Base-by-base conservation (phyloP, 2,888 invertebrate species). In the Agrochola lychnidis region DNA sequence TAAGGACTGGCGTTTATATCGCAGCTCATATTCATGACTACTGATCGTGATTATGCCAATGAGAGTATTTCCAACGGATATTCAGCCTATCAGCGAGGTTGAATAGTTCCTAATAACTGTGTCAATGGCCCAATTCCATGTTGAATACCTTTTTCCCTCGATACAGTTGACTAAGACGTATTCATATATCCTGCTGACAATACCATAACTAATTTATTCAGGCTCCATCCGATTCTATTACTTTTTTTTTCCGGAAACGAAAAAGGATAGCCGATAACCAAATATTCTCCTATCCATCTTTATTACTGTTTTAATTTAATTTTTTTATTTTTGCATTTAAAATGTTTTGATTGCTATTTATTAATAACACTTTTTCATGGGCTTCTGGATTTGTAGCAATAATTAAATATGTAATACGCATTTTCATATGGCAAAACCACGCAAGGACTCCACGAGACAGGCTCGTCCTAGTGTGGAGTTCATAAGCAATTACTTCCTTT, bases 21-120 rank as follows among this genome's bases (percentile, higher is more conserved):
- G 10, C 19, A 53, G 53, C n/a, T 42, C 48, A 7, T 30, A 56
- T 25, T 22, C 16, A 12, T 25, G 5, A 42, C 51, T 42, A 30
- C 19, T 30, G 64, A 36, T 36, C 14, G 4, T 48, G 66, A 56
- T 57, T 62, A 48, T n/a, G 48, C 12, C 45, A 57, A 5, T 53
- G 12, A 53, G 4, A 36, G 22, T 53, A 61, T 42, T 68, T 36
- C 63, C 25, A 3, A 12, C 14, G 9, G 57, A 40, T 36, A 73
- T 59, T 53, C 63, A 51, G 25, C 36, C n/a, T 59, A 53, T 30
- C 36, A 68, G 30, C 2, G 5, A 36, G 16, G 5, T 57, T 56
- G n/a, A 25, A 51, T 53, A 59, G 51, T 42, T 68, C 51, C n/a
- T 73, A 53, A 63, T 53, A 68, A 36, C 22, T 9, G 30, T 70